Evolutionary conservation across 1,140 invertebrate species (phyloP).

Genomic region (Drosophila obscura): DNA sequence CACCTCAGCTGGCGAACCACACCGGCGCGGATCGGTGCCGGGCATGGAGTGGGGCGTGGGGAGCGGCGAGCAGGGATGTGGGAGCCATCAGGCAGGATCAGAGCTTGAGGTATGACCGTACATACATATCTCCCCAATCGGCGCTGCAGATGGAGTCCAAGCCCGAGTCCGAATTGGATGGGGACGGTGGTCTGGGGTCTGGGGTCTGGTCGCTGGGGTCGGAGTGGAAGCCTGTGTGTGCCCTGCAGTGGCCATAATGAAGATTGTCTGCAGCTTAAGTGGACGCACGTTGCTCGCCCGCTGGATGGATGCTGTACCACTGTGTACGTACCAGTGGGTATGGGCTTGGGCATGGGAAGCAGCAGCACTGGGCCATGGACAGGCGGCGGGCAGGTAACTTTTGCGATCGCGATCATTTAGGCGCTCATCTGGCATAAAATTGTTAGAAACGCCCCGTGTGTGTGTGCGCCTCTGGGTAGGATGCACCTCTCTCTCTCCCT

Average conservation of each 20-base stretch:
- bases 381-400: slow-evolving; percentile 34
- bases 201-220: slow-evolving; percentile 8
- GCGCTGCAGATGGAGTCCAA: slow-evolving; percentile 16
- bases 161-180: no score
- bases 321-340: slow-evolving; percentile 1
- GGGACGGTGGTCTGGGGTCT: no score
- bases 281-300: slow-evolving; percentile 68
- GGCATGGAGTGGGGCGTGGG: background rate
- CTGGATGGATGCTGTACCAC: slow-evolving; percentile 26
- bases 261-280: slow-evolving; percentile 82
- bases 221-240: slow-evolving; percentile 56
- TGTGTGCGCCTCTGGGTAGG: slow-evolving; percentile 59
- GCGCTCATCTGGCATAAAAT: slow-evolving; percentile 83
- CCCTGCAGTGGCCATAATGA: slow-evolving; percentile 79
- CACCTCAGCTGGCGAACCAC: slow-evolving; percentile 70
- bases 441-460: slow-evolving; percentile 83
- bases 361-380: background rate
- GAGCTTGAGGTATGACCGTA: background rate
- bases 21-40: background rate
- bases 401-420: slow-evolving; percentile 76
- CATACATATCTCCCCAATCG: slow-evolving; percentile 9
- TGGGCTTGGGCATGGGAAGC: slow-evolving; percentile 22
- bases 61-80: slow-evolving; percentile 19
- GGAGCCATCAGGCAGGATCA: slow-evolving; percentile 13
- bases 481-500: background rate